Evolutionary conservation across 2,888 invertebrate species (phyloP).

Genomic region (Microplitis manilae): DNA sequence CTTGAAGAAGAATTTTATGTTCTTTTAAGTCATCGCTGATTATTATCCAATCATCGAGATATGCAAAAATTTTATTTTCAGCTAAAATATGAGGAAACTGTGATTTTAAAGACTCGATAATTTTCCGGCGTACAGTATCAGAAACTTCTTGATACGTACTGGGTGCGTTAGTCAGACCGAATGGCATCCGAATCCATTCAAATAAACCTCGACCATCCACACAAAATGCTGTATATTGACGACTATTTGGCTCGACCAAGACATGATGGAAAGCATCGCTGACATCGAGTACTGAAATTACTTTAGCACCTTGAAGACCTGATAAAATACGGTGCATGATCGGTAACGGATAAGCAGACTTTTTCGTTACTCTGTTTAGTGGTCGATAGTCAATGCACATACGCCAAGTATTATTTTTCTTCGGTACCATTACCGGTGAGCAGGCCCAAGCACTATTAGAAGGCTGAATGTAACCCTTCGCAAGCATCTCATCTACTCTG

Average conservation of each 20-base stretch:
- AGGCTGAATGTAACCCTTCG: conserved; percentile 32
- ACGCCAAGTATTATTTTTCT: conserved; percentile 38
- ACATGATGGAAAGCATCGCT: conserved; percentile 51
- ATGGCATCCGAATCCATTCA: conserved; percentile 47
- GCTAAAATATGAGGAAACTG: too few relatives aligned
- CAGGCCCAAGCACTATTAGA: conserved; percentile 43
- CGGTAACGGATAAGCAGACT: conserved; percentile 46
- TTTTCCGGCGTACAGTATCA: too few relatives aligned
- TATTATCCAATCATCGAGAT: too few relatives aligned
- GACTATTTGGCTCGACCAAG: conserved; percentile 36
- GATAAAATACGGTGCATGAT: conserved; percentile 40
- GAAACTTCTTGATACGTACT: not conserved
- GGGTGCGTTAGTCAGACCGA: conserved; percentile 36
- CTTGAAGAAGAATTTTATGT: too few relatives aligned
- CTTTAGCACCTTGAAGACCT: conserved; percentile 37
- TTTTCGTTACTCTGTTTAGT: conserved; percentile 39
- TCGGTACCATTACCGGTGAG: conserved; percentile 36
- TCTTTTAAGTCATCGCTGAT: too few relatives aligned
- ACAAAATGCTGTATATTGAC: conserved; percentile 45
- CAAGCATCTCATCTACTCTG: conserved; percentile 34
- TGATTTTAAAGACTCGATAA: too few relatives aligned
- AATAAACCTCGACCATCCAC: conserved; percentile 45
- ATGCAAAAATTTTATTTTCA: conserved; percentile 40
- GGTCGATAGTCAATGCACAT: conserved; percentile 43
- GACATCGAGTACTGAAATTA: conserved; percentile 49